Base-by-base conservation (phyloP, 2,113 vertebrate genomes). In the Petromus typicus region DNA sequence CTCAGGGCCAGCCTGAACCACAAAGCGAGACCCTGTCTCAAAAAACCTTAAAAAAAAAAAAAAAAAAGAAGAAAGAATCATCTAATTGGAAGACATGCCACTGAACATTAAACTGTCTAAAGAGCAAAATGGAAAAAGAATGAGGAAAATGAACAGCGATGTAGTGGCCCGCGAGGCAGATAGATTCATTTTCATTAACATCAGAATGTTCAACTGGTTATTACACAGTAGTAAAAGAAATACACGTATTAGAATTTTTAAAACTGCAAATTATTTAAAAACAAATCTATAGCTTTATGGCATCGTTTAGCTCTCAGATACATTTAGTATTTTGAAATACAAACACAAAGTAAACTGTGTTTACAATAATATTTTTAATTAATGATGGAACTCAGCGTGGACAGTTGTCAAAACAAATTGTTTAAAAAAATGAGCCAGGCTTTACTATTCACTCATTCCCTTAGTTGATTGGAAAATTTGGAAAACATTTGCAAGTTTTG, bases 401-500 rank as follows among this genome's bases (percentile, higher is more conserved):
- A 7, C 61, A 78, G 23, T 51, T 95, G 17, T 88, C 51, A 96
- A 73, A 23, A 3, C 91, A 63, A 93, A 94, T 2, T 57, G 78
- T 7, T 45, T 91, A 34, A 91, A 97, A n/a, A 97, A 97, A 87
- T 79, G 95, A 12, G 25, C 85, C 54, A 96, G 16, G 1, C 30
- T 92, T 85, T 93, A 76, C 63, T 90, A 0, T 71, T 96, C 23
- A 17, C 3, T 56, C 64, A 11, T 94, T 18, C 18, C 51, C 22
- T 69, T 25, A 37, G 63, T 86, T 16, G 30, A 66, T 10, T 88
- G 20, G 14, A 66, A 76, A 76, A 76, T 18, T 12, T 89, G 20
- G 5, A 40, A 92, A 66, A 57, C 40, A 57, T 56, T 82, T 61
- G 32, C 14, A 82, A 37, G 34, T 63, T 76, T 37, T 25, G 0